Percentiles rank a stretch among this genome's conserved stretches.
phyloP scores from a whole-genome alignment of 2,797 vertebrate genomes.

The Salarias fasciatus region DNA sequence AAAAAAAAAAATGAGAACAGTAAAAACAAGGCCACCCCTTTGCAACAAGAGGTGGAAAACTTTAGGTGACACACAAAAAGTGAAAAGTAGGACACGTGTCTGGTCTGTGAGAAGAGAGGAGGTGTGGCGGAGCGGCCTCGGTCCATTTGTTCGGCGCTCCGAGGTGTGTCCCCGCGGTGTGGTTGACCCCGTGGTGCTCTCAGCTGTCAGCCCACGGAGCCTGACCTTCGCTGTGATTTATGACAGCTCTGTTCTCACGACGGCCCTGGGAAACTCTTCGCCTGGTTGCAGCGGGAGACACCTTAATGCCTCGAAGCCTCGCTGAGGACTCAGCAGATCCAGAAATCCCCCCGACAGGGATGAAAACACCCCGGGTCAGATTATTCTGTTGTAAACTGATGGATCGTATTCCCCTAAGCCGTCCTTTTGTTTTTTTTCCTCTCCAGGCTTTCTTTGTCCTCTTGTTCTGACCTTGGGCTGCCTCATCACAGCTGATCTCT shows the following conservation, averaged over 20 bases:
- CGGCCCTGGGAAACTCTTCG: constrained; percentile 33
- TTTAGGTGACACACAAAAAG: constrained; percentile 73
- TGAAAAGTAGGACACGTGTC: constrained; percentile 71
- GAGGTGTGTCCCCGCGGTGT: constrained; percentile 40
- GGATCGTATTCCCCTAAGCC: constrained; percentile 27
- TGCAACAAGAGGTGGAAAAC: constrained; percentile 57
- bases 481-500: constrained; percentile 15
- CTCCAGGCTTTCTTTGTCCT: constrained; percentile 3
- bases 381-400: constrained; percentile 30
- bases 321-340: constrained; percentile 29
- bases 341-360: constrained; percentile 7
- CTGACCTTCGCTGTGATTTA: constrained; percentile 70
- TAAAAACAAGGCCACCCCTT: constrained; percentile 67
- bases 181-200: constrained; percentile 51
- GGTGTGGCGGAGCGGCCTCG: constrained; percentile 35
- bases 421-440: neutral
- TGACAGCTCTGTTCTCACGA: constrained; percentile 42
- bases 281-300: constrained; percentile 16
- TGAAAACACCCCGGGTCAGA: constrained; percentile 21
- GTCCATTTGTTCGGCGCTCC: constrained; percentile 59
- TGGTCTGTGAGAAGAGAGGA: constrained; percentile 31
- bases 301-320: too few species aligned
- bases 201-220: constrained; percentile 44
- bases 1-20: constrained; percentile 39
- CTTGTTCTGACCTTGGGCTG: constrained; percentile 1